phyloP scores from a whole-genome alignment of 2,888 invertebrate genomes.

The Melitaea athalia region DNA sequence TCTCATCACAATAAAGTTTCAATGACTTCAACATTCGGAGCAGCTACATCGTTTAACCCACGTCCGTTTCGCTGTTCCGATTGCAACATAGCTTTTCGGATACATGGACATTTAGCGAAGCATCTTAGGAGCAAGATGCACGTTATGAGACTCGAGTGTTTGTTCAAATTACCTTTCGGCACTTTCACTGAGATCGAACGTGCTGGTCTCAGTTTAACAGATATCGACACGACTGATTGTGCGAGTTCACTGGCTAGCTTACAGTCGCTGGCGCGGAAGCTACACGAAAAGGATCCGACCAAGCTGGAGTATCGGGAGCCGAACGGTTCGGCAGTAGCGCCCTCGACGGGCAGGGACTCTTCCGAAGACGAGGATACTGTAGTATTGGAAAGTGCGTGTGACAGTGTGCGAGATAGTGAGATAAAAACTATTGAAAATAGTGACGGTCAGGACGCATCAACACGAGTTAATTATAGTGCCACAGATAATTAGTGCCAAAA shows the following conservation, averaged over 20 bases:
- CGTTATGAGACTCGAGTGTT: slow-evolving; percentile 95
- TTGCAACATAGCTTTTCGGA: slow-evolving; percentile 97
- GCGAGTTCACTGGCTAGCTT: slow-evolving; percentile 96
- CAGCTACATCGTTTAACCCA: slow-evolving; percentile 94
- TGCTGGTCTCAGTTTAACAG: slow-evolving; percentile 93
- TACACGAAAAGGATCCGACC: slow-evolving; percentile 90
- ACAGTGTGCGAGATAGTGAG: slow-evolving; percentile 77
- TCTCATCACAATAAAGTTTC: slow-evolving; percentile 96
- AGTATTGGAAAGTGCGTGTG: slow-evolving; percentile 60
- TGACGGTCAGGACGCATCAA: slow-evolving; percentile 72
- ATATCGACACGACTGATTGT: slow-evolving; percentile 98
- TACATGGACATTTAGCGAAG: slow-evolving; percentile 98
- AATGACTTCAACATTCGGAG: slow-evolving; percentile 92
- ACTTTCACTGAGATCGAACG: slow-evolving; percentile 97
- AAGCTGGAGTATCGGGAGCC: slow-evolving; percentile 86
- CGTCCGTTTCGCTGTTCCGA: slow-evolving; percentile 97
- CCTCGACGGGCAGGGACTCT: slow-evolving; percentile 70
- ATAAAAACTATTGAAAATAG: slow-evolving; percentile 70
- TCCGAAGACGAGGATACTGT: slow-evolving; percentile 80
- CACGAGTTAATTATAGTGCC: slow-evolving; percentile 79
- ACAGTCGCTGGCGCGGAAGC: slow-evolving; percentile 89
- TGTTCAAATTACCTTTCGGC: slow-evolving; percentile 96
- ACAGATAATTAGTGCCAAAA: slow-evolving; percentile 86
- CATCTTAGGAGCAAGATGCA: slow-evolving; percentile 98
- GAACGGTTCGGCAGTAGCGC: slow-evolving; percentile 57